Base-by-base conservation (phyloP, 2,113 vertebrate species). In the Dendrocopos noguchii region DNA sequence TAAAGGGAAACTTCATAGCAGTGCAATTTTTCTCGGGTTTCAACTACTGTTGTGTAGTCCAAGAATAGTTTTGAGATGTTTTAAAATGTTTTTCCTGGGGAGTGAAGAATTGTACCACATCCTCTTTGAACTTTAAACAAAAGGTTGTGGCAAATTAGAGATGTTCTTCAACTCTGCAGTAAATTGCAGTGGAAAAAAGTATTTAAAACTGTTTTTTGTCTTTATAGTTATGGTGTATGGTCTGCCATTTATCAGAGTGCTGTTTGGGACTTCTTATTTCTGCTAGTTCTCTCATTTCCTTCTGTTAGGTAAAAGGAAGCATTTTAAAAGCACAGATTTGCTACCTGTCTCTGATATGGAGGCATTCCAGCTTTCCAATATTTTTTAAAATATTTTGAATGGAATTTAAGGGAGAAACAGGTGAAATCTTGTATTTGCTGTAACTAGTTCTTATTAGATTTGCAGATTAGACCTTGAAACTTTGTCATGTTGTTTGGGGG, bases 71-170 rank as follows among this genome's bases (percentile, higher is more conserved):
- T 77, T 84, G 79, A 71, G 84, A 74, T 75, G 19, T 84, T 79
- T 80, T 59, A 75, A 87, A 80, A n/a, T 24, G 8, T 5, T 86
- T 94, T 94, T 95, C 76, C 77, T 96, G 74, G 76, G 91, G 14
- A 94, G 57, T 42, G 44, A 61, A 79, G 39, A 36, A 28, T 57
- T 88, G 15, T 25, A 94, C 61, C 59, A 80, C 21, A 53, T 55
- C 27, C 24, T 90, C 59, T 90, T 90, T 59, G 42, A 25, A 66
- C 42, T 94, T 85, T 10, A 63, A 66, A 80, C 12, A 66, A 77
- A 66, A 64, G 31, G 50, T 83, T 55, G 19, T 55, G 61, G 24
- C 39, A 72, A 80, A 57, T 93, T 74, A 50, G 80, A 70, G 68
- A 66, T 80, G 33, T 72, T 89, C 15, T 60, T 91, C 39, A 57